Evolutionary conservation across 1,140 invertebrate genomes (phyloP).

Genomic region (Dreissena polymorpha): DNA sequence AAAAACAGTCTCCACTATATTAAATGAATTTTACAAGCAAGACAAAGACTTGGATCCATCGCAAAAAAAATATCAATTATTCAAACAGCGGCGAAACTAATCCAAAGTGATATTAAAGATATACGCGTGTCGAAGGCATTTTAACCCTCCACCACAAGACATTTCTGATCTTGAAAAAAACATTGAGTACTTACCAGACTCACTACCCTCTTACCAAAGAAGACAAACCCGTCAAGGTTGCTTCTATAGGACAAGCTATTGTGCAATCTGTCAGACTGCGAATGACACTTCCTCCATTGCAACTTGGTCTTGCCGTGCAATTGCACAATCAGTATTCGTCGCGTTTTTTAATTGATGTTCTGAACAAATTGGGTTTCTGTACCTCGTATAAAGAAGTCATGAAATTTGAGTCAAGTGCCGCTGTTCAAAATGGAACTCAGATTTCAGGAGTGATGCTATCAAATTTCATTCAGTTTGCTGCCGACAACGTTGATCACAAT

Average conservation of each 20-base stretch:
- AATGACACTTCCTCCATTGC: constrained; percentile 55
- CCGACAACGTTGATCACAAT: constrained; percentile 71
- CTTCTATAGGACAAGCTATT: constrained; percentile 39
- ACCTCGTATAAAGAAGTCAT: constrained; percentile 47
- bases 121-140: neutral
- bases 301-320: constrained; percentile 59
- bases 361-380: constrained; percentile 51
- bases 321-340: constrained; percentile 56
- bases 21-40: constrained; percentile 40
- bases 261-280: constrained; percentile 51
- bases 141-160: constrained; percentile 9
- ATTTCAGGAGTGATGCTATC: constrained; percentile 11
- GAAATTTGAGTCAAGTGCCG: constrained; percentile 60
- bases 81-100: constrained; percentile 46
- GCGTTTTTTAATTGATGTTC: constrained; percentile 48
- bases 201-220: constrained; percentile 22
- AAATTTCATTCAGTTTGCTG: constrained; percentile 59
- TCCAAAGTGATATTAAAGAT: constrained; percentile 50
- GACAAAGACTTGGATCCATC: constrained; percentile 1
- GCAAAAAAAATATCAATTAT: constrained; percentile 30
- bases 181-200: constrained; percentile 35
- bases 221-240: constrained; percentile 24
- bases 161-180: constrained; percentile 13
- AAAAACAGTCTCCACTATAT: neutral
- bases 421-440: constrained; percentile 19